Evolutionary conservation across 2,888 invertebrate species (phyloP).

Genomic region (Listrodromus nycthemerus): DNA sequence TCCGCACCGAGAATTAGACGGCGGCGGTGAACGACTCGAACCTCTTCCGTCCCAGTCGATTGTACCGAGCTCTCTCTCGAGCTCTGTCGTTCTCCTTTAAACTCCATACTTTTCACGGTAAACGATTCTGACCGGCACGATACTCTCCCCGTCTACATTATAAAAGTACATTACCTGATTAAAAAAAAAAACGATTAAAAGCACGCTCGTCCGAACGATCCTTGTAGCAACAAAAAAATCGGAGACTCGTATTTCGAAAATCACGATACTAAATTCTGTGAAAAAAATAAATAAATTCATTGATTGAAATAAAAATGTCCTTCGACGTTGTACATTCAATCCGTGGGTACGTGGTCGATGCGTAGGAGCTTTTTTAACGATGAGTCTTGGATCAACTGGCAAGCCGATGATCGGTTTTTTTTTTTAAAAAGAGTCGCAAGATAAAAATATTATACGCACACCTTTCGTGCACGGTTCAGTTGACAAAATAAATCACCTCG

Average conservation of each 20-base stretch:
- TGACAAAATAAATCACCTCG: no score
- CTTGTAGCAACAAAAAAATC: background rate
- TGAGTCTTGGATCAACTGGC: background rate
- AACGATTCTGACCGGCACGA: constrained; percentile 57
- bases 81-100: constrained; percentile 30
- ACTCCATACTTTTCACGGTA: constrained; percentile 59
- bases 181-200: background rate
- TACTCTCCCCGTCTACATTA: background rate
- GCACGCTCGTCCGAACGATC: background rate
- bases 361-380: background rate
- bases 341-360: no score
- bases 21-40: constrained; percentile 51
- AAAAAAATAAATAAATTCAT: background rate
- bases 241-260: background rate
- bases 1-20: constrained; percentile 65
- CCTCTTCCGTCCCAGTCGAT: constrained; percentile 33
- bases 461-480: no score
- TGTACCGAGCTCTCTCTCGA: no score
- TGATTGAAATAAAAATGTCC: background rate
- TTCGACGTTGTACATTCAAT: background rate
- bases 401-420: no score
- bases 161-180: background rate
- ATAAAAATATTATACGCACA: no score
- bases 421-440: no score
- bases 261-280: background rate